A percentile compares a stretch with the other conserved stretches of the same genome.
phyloP scores from a whole-genome alignment of 2,888 invertebrate species.

The Mesorhabditis belari region DNA sequence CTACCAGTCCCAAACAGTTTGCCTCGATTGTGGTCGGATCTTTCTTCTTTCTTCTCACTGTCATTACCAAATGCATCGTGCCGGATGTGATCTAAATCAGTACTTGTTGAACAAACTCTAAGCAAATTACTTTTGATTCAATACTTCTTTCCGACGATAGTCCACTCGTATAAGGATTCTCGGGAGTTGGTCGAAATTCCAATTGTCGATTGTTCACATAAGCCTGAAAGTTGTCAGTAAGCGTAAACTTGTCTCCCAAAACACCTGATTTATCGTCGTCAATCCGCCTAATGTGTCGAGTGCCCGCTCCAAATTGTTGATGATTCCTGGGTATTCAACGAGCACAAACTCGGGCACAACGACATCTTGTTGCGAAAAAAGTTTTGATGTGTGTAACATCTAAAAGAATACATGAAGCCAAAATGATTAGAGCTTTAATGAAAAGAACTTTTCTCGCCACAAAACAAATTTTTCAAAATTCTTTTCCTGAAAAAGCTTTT shows the following conservation, averaged over 20 bases:
- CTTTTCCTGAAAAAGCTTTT: no score
- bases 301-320: slow-evolving; percentile 45
- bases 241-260: no score
- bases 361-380: no score
- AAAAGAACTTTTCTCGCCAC: no score
- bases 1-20: slow-evolving; percentile 32
- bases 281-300: slow-evolving; percentile 46
- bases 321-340: slow-evolving; percentile 47
- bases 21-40: slow-evolving; percentile 10
- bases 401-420: no score
- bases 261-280: slow-evolving; percentile 31
- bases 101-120: neutral
- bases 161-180: slow-evolving; percentile 40
- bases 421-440: no score
- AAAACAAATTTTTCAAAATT: no score
- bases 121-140: slow-evolving; percentile 17
- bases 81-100: slow-evolving; percentile 32
- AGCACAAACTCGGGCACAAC: slow-evolving; percentile 22
- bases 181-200: slow-evolving; percentile 40
- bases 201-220: slow-evolving; percentile 25
- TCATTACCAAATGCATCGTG: slow-evolving; percentile 35
- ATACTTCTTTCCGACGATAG: slow-evolving; percentile 52
- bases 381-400: no score
- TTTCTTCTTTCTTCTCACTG: slow-evolving; percentile 30
- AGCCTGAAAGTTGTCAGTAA: slow-evolving; percentile 9